Base-by-base conservation (phyloP, 2,113 vertebrate species). In the Naja naja region DNA sequence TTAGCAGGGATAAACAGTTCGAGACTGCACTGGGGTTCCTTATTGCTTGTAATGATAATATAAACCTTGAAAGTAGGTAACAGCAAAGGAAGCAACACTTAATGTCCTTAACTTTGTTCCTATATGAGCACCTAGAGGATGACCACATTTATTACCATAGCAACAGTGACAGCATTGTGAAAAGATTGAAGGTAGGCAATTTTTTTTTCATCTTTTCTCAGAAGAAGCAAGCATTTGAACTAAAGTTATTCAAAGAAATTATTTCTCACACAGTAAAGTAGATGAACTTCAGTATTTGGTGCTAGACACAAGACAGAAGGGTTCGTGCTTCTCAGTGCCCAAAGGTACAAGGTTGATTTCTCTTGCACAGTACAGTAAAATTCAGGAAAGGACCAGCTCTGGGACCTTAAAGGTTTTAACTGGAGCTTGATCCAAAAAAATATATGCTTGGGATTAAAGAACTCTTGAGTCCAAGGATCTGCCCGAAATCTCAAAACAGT, bases 101-200 rank as follows among this genome's bases (percentile, higher is more conserved):
- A 43, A 91, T 91, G 69, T 89, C 74, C 27, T 23, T 91, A 92
- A 87, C 87, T 95, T 91, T 93, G 87, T 93, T 95, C 64, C 90
- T 60, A 85, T 93, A 93, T 88, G 45, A 27, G 90, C 92, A 92
- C 95, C 89, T 92, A 49, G 39, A 94, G 94, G 90, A 95, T 91
- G 94, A 92, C 93, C 92, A 92, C 16, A 45, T 94, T 85, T 88
- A 95, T 96, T 96, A 92, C 95, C 93, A 96, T 95, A 95, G 96
- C 95, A 96, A 96, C 93, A 93, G 93, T 93, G 30, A 92, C 93
- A 93, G 22, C 22, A 90, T 95, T 88, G 27, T 22, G 34, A 93
- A 94, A 93, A 91, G 74, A 91, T 87, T 90, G 81, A 91, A 92
- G n/a, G 69, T 60, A 90, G 18, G 58, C 81, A 14, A 91, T 52